These are phyloP conservation scores for Syrphus vitripennis DNA, from an alignment of 2,888 invertebrate species.

Conservation along the genomic window DNA sequence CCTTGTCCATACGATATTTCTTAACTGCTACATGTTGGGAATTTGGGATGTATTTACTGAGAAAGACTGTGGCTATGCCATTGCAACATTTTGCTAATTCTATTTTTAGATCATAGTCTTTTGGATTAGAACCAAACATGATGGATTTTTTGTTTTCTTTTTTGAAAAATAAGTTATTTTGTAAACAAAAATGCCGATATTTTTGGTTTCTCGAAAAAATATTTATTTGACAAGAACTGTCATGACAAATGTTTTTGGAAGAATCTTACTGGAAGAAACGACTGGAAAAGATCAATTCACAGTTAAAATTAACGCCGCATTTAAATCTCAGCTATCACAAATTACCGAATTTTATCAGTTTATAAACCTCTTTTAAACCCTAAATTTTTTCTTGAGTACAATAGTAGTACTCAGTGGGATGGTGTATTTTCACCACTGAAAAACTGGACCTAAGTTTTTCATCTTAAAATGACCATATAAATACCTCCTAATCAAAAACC, in stretches of 20 bases:
- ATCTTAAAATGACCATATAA: no score
- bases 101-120: conserved; percentile 86
- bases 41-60: conserved; percentile 86
- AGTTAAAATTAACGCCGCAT: not conserved
- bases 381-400: no score
- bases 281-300: not conserved
- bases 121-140: conserved; percentile 84
- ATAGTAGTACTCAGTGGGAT: no score
- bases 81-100: conserved; percentile 87
- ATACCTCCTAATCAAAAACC: no score
- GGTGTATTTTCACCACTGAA: no score
- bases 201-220: conserved; percentile 22
- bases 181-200: conserved; percentile 60
- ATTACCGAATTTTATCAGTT: no score
- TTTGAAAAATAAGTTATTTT: not conserved
- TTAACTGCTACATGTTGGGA: conserved; percentile 88
- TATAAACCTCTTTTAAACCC: no score
- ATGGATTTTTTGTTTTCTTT: not conserved
- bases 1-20: conserved; percentile 88
- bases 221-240: not conserved
- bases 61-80: conserved; percentile 86
- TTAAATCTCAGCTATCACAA: no score
- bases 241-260: conserved; percentile 43
- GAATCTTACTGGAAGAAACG: not conserved
- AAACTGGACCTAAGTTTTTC: no score